Conservation (phyloP, 2,113 vertebrate species). For the Engystomops pustulosus region DNA sequence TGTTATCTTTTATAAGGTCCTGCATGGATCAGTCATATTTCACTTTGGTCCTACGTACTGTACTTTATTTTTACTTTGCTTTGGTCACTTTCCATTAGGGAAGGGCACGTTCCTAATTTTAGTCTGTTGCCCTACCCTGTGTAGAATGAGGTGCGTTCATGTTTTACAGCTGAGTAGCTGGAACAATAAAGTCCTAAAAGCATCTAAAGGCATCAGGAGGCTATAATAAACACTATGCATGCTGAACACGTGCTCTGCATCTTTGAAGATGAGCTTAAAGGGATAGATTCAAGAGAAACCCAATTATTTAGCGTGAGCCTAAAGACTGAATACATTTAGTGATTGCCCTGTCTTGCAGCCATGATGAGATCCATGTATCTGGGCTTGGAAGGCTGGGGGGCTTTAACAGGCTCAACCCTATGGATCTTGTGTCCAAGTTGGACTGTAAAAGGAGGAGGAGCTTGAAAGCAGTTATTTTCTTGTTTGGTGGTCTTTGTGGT, state of each 20-base stretch:
- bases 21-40: too few relatives aligned
- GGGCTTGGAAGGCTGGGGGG: too few relatives aligned
- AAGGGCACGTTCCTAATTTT: constrained; percentile 46
- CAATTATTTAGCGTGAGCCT: not conserved
- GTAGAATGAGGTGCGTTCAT: constrained; percentile 17
- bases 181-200: constrained; percentile 42
- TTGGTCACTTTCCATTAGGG: constrained; percentile 32
- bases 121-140: constrained; percentile 21
- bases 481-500: too few relatives aligned
- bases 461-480: too few relatives aligned
- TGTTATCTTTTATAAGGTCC: too few relatives aligned
- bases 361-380: too few relatives aligned
- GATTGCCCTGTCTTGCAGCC: too few relatives aligned
- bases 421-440: too few relatives aligned
- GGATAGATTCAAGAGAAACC: not conserved
- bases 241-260: not conserved
- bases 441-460: too few relatives aligned
- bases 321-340: too few relatives aligned
- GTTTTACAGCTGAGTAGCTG: constrained; percentile 34
- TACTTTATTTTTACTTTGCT: constrained; percentile 29
- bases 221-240: not conserved
- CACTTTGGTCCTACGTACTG: not conserved
- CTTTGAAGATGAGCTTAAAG: not conserved
- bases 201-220: not conserved
- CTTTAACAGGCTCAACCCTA: too few relatives aligned